Conservation (phyloP, 2,888 invertebrate genomes). For the Drosophila longiperda region DNA sequence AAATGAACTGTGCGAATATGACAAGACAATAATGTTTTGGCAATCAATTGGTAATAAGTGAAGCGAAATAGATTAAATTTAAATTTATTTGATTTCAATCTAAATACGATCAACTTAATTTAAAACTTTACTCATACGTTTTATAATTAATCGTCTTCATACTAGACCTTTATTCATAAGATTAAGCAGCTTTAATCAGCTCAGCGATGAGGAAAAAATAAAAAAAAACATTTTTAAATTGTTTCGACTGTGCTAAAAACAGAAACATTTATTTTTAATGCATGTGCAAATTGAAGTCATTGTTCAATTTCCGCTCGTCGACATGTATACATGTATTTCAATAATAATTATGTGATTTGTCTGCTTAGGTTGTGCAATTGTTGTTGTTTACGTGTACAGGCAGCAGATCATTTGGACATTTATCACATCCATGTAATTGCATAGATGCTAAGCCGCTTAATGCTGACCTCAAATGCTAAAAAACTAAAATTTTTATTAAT, state of each 20-base stretch:
- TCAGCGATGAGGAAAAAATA: neutral
- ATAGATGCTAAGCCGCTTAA: neutral
- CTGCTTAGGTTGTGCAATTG: conserved; percentile 20
- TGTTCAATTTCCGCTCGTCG: conserved; percentile 45
- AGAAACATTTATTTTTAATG: conserved; percentile 34
- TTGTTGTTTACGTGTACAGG: neutral
- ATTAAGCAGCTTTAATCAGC: neutral
- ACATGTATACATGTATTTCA: conserved; percentile 2
- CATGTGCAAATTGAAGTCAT: conserved; percentile 34
- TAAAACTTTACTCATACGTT: neutral
- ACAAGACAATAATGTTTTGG: neutral
- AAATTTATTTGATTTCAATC: neutral
- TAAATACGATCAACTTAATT: neutral
- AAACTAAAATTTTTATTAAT: conserved; percentile 30
- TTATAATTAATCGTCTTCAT: neutral
- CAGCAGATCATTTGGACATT: conserved; percentile 21
- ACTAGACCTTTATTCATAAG: conserved; percentile 2
- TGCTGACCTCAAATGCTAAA: conserved; percentile 48
- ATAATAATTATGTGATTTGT: conserved; percentile 11
- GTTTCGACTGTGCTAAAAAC: conserved; percentile 10
- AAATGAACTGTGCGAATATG: neutral
- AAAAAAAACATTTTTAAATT: neutral
- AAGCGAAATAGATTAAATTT: neutral
- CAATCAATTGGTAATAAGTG: neutral
- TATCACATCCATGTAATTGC: conserved; percentile 16